Evolutionary conservation across 2,797 vertebrate species (phyloP), one percentile per base, ranked within the genome.

Genomic region (Tadarida brasiliensis): DNA sequence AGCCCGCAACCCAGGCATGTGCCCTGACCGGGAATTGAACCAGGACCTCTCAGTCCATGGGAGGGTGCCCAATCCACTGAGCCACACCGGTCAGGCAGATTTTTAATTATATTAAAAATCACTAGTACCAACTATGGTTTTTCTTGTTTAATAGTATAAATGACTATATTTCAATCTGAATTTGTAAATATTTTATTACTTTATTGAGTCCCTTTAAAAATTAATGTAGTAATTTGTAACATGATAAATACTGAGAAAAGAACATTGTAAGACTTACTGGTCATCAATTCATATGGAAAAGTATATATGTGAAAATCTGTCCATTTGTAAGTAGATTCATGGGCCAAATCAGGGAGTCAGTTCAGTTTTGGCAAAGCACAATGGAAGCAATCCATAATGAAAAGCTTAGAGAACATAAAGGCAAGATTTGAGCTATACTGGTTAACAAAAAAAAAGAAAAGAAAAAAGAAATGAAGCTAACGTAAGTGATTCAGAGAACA

Each of bases 121-220:
- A 51, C 22, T 65, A 87, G 74, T 61, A 70, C 33, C 24, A 73
- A 49, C 11, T 68, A 33, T 87, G 17, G 8, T 71, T 94, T 94
- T 95, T 35, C n/a, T 74, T 61, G 24, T 82, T 17, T 81, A 87
- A 78, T 54, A 74, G 17, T 70, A 33, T 28, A 9, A 68, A 49
- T 47, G 33, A 63, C 20, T 73, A 0, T 88, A 82, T 84, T 90
- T 96, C 39, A 57, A 7, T 86, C 51, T 97, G 77, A 78, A 57
- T 54, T 39, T 70, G 30, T 94, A 24, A 78, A 63, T 87, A 84
- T 87, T 94, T 70, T 74, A 56, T 96, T 76, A 78, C 5, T 73
- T 80, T 73, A 51, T 94, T 35, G 63, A 95, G 7, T 87, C 2
- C 7, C 30, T 90, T 90, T 92, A 54, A 86, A 87, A 90, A 83